These are phyloP conservation scores for Euthynnus affinis DNA, from an alignment of 2,797 vertebrate genomes.

Conservation along the genomic window DNA sequence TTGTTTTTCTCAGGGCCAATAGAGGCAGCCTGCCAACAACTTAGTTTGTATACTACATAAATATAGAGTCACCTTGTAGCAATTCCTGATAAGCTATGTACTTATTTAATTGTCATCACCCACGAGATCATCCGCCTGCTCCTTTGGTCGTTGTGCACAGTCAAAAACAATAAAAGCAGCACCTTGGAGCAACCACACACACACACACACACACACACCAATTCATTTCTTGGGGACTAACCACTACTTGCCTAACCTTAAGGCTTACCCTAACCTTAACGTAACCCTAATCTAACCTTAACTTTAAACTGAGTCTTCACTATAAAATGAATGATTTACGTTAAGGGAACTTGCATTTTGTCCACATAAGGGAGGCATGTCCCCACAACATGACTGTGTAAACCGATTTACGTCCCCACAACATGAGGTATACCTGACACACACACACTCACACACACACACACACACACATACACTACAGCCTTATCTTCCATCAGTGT, in stretches of 20 bases:
- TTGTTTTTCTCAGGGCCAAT: constrained; percentile 52
- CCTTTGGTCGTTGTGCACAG: neutral
- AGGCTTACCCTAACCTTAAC: no score
- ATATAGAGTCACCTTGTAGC: neutral
- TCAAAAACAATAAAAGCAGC: constrained; percentile 4
- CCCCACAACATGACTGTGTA: no score
- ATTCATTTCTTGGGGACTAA: no score
- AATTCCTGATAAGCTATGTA: neutral
- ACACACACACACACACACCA: neutral
- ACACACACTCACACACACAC: no score
- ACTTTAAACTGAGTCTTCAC: no score
- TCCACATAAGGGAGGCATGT: no score
- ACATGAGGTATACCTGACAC: no score
- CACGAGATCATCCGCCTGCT: neutral
- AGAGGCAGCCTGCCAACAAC: constrained; percentile 14
- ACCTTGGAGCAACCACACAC: neutral
- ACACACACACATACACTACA: neutral
- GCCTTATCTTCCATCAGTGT: constrained; percentile 18
- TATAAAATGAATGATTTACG: no score
- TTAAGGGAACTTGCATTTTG: no score
- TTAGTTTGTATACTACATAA: constrained; percentile 4
- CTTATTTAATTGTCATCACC: constrained; percentile 6
- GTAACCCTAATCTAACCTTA: no score
- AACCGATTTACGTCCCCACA: no score
- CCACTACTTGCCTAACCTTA: no score